Conservation (phyloP, 2,888 invertebrate species). For the Sussaba pulchella region DNA sequence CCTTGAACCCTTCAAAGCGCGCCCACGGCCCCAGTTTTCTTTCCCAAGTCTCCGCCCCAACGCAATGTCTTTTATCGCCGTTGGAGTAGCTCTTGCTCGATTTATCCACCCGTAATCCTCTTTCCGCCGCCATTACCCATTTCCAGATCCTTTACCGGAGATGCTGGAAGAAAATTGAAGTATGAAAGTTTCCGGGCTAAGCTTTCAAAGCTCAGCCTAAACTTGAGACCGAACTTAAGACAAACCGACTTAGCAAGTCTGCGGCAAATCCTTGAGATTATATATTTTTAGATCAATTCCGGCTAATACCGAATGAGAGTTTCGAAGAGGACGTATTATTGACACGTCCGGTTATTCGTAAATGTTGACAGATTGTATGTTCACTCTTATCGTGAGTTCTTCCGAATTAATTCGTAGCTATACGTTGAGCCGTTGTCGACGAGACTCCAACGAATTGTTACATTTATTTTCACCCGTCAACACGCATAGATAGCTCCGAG, state of each 20-base stretch:
- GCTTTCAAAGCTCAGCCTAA: constrained; percentile 64
- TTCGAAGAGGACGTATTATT: neutral
- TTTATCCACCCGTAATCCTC: constrained; percentile 5
- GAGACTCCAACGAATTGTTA: constrained; percentile 43
- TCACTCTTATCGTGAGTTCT: constrained; percentile 6
- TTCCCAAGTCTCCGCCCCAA: constrained; percentile 1
- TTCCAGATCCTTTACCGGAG: constrained; percentile 26
- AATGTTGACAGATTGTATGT: constrained; percentile 4
- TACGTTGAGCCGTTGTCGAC: constrained; percentile 38
- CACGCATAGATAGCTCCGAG: constrained; percentile 39
- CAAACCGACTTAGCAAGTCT: constrained; percentile 63
- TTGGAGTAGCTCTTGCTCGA: constrained; percentile 27
- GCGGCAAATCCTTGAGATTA: constrained; percentile 56
- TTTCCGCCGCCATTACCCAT: neutral
- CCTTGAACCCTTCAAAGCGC: constrained; percentile 61
- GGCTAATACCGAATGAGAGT: neutral
- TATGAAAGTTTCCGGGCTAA: constrained; percentile 17
- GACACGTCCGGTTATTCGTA: neutral
- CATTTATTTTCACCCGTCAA: constrained; percentile 62
- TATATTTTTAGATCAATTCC: constrained; percentile 21
- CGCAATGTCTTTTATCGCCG: constrained; percentile 40
- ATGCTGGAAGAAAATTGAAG: constrained; percentile 51
- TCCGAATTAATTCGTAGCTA: neutral
- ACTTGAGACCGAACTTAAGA: no score
- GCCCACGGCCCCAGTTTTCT: constrained; percentile 31